A percentile compares a stretch with the other conserved stretches of the same genome.
These are phyloP conservation scores for Catamblyrhynchus diadema DNA, from an alignment of 2,797 vertebrate species.

Conservation along the genomic window DNA sequence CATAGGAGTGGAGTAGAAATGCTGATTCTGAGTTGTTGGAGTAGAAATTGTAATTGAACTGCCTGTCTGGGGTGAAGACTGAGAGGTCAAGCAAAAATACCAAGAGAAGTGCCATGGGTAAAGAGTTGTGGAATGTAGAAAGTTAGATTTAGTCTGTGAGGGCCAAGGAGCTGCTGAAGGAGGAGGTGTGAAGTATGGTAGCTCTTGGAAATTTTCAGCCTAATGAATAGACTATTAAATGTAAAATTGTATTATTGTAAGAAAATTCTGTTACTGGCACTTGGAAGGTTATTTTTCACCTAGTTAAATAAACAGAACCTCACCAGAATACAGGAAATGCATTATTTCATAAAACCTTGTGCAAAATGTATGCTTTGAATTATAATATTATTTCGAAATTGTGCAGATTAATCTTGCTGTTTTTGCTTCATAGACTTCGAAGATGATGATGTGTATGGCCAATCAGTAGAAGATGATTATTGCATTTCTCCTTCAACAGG, in stretches of 20 bases:
- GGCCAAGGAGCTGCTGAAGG: neutral
- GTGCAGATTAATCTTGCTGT: neutral
- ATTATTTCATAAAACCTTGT: neutral
- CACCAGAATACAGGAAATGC: neutral
- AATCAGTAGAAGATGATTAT: slow-evolving; percentile 97
- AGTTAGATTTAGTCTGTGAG: neutral
- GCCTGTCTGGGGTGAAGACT: neutral
- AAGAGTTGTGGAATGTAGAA: neutral
- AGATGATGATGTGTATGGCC: slow-evolving; percentile 94
- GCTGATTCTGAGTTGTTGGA: neutral
- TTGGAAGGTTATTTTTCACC: neutral
- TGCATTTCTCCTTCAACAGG: slow-evolving; percentile 98
- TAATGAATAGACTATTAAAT: neutral
- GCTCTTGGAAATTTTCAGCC: neutral
- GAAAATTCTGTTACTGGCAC: neutral
- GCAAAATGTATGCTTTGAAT: neutral
- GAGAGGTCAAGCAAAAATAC: neutral
- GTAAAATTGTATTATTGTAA: neutral
- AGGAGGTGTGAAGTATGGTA: neutral
- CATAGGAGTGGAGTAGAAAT: neutral
- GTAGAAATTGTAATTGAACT: neutral
- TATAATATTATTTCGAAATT: neutral
- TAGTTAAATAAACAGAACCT: neutral
- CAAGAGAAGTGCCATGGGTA: neutral
- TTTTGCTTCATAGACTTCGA: slow-evolving; percentile 86